phyloP scores from a whole-genome alignment of 1,140 invertebrate genomes.

The Drosophila mojavensis region DNA sequence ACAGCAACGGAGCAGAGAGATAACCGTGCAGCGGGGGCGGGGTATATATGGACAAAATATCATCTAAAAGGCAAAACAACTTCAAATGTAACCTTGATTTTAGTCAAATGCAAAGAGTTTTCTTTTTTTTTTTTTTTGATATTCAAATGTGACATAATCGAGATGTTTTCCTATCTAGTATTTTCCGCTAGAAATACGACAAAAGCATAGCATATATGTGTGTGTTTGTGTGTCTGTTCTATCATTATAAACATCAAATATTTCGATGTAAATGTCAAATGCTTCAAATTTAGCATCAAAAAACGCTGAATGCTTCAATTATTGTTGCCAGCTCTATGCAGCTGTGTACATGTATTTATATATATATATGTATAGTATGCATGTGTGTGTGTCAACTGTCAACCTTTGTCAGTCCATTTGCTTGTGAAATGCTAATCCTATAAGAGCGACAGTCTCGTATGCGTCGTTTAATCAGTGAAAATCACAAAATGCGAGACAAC shows the following conservation, averaged over 20 bases:
- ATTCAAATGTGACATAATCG: constrained; percentile 31
- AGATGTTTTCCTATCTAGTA: constrained; percentile 7
- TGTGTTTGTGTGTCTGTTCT: constrained; percentile 15
- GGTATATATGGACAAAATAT: constrained; percentile 11
- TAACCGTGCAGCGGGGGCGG: constrained; percentile 11
- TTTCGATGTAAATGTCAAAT: constrained; percentile 65
- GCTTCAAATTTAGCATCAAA: constrained; percentile 61
- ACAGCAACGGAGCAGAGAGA: constrained; percentile 15
- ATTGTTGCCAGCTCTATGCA: constrained; percentile 9
- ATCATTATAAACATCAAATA: constrained; percentile 73
- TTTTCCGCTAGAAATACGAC: constrained; percentile 10
- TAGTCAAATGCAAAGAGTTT: constrained; percentile 28
- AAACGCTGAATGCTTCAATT: constrained; percentile 29
- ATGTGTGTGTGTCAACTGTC: constrained; percentile 65
- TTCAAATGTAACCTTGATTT: constrained; percentile 61
- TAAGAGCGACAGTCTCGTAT: constrained; percentile 49
- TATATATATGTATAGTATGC: no score
- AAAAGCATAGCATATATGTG: background rate
- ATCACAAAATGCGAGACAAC: constrained; percentile 56
- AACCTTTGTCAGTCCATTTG: constrained; percentile 80
- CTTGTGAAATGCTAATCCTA: constrained; percentile 78
- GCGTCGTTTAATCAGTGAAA: constrained; percentile 76
- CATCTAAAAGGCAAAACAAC: constrained; percentile 2
- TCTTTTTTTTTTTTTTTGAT: constrained; percentile 1
- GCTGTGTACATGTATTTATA: background rate